Evolutionary conservation across 2,113 vertebrate species (phyloP).

Genomic region (Nothoprocta perdicaria): DNA sequence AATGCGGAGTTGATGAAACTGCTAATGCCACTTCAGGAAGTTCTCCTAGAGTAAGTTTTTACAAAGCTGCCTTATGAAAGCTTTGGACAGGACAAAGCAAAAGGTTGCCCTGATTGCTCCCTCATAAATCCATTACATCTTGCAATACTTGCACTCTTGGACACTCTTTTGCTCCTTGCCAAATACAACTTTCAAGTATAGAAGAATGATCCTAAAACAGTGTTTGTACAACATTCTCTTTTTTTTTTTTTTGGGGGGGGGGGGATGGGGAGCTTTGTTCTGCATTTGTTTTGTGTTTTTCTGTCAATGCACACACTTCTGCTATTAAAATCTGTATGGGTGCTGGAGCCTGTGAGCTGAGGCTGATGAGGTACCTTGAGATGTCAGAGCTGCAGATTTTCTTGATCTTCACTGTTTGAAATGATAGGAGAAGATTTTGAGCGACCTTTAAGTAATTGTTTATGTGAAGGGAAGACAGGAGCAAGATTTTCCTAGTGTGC

Average conservation of each 20-base stretch:
- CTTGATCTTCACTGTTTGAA: background rate
- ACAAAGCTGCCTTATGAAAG: constrained; percentile 20
- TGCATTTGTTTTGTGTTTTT: background rate
- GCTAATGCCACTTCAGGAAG: constrained; percentile 31
- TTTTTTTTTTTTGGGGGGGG: background rate
- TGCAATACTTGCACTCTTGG: background rate
- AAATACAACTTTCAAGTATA: background rate
- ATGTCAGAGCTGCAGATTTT: background rate
- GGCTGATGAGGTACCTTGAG: background rate
- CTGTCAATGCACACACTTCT: background rate
- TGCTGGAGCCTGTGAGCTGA: background rate
- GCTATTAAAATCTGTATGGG: background rate
- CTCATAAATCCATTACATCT: background rate
- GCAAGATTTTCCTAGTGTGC: background rate
- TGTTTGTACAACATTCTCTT: background rate
- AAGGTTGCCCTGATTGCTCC: background rate
- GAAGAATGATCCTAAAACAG: background rate
- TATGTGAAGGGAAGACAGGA: background rate
- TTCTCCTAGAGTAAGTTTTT: constrained; percentile 5
- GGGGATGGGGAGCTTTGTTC: no score
- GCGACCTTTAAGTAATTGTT: background rate
- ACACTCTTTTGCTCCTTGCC: background rate
- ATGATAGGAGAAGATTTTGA: background rate
- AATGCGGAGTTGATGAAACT: constrained; percentile 50
- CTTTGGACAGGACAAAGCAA: constrained; percentile 10